Base-by-base conservation (phyloP, 2,113 vertebrate species). In the Oryzias melastigma region DNA sequence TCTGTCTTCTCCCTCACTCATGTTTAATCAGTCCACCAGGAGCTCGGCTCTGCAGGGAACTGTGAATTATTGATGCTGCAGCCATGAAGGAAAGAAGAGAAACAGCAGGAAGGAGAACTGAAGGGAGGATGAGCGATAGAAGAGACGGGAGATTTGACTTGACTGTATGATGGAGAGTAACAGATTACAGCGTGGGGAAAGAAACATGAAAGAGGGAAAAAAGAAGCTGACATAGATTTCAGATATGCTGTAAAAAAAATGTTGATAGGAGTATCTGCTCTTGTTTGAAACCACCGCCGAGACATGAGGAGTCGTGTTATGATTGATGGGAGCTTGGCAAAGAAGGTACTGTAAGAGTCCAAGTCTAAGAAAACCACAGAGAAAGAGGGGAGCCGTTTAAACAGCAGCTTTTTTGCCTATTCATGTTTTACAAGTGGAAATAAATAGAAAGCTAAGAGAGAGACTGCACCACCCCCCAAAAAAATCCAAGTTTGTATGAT, bases 11-110 rank as follows among this genome's bases (percentile, higher is more conserved):
- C 48, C 7, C 0, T 0, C 49, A 40, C 72, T 76, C 64, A 65
- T 86, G 83, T 87, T 86, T 89, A 87, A 90, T 91, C 87, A 89
- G 82, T 84, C 76, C 73, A 81, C 77, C 73, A 68, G 70, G 67
- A 65, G 10, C 58, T 73, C 25, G 55, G 60, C 85, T 85, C 87
- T 77, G 72, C 70, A 73, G 88, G 85, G 80, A 67, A 77, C 50
- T 60, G 77, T 89, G 86, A 89, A 90, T 91, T 89, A 91, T 91
- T 88, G 84, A 91, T 89, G 68, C 71, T 51, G 20, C 62, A 62
- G 66, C 76, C 77, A 71, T 5, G 64, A 85, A 75, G 71, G 77
- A 73, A 75, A 68, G 58, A 72, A 68, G 72, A 65, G 68, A 76
- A 81, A 68, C 69, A 68, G 81, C 58, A 58, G 74, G 73, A 68